A percentile compares a stretch with the other conserved stretches of the same genome.
Evolutionary conservation across 1,140 invertebrate genomes (phyloP).

Genomic region (Leptinotarsa undecemlineata): DNA sequence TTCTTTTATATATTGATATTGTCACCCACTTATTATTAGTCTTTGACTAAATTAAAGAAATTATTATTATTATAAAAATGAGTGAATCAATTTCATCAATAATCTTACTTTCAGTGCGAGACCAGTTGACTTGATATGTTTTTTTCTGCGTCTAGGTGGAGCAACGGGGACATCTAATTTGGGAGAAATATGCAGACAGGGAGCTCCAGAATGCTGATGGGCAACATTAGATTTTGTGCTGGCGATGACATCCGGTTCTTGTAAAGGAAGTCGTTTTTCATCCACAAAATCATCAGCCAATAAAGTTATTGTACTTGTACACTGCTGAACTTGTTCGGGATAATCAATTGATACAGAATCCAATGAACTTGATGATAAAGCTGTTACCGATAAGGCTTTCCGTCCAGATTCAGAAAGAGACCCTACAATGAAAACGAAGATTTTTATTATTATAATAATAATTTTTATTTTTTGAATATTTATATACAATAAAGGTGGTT

Average conservation of each 20-base stretch:
- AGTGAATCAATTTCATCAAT: no score
- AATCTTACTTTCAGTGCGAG: slow-evolving; percentile 33
- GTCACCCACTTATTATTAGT: no score
- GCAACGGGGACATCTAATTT: slow-evolving; percentile 67
- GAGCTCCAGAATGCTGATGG: slow-evolving; percentile 50
- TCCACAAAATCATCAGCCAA: slow-evolving; percentile 26
- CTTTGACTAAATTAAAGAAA: no score
- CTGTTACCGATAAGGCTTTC: slow-evolving; percentile 46
- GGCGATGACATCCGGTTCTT: slow-evolving; percentile 91
- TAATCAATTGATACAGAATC: slow-evolving; percentile 52
- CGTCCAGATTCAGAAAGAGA: slow-evolving; percentile 10
- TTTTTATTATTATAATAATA: background rate
- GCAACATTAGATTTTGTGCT: slow-evolving; percentile 75
- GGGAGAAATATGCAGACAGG: slow-evolving; percentile 26
- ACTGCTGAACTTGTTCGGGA: slow-evolving; percentile 48
- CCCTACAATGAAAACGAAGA: background rate
- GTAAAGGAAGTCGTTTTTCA: slow-evolving; percentile 53
- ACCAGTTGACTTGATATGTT: slow-evolving; percentile 53
- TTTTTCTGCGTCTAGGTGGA: slow-evolving; percentile 78
- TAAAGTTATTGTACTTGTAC: slow-evolving; percentile 51
- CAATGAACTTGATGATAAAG: slow-evolving; percentile 51
- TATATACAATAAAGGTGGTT: no score
- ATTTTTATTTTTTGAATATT: no score
- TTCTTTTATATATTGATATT: no score
- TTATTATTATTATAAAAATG: no score